A percentile compares a stretch with the other conserved stretches of the same genome.
Conservation (phyloP, 2,888 invertebrate genomes). For the Formica aserva region DNA sequence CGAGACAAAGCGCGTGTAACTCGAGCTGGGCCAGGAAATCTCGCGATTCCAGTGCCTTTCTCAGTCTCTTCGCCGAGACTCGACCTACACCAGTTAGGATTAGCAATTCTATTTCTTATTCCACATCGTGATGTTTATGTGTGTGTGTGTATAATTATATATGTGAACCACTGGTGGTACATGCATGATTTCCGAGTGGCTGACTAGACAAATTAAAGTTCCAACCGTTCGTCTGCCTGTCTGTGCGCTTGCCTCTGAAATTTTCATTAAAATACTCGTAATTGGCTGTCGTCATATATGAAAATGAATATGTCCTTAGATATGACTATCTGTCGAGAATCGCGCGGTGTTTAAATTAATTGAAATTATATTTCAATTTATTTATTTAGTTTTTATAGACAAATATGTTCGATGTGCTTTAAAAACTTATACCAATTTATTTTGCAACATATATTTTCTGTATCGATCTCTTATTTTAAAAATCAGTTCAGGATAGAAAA, state of each 20-base stretch:
- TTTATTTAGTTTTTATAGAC: background rate
- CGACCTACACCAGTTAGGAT: constrained; percentile 26
- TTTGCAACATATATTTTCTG: background rate
- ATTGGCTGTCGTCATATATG: constrained; percentile 1
- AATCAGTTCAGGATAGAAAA: background rate
- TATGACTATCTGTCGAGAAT: background rate
- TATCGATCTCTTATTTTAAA: background rate
- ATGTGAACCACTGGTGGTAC: background rate
- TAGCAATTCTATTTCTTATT: constrained; percentile 38
- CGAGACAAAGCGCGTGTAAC: constrained; percentile 80
- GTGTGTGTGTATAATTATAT: background rate
- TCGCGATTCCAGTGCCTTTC: constrained; percentile 67
- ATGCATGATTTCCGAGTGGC: constrained; percentile 44
- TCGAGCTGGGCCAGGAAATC: constrained; percentile 80
- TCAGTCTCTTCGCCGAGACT: constrained; percentile 36
- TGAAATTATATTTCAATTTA: background rate
- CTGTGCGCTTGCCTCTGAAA: constrained; percentile 38
- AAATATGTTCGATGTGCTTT: background rate
- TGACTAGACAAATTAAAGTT: constrained; percentile 62
- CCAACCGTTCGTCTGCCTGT: constrained; percentile 36
- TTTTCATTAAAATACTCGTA: constrained; percentile 17
- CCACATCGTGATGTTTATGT: background rate
- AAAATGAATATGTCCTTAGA: constrained; percentile 6
- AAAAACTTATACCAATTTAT: background rate
- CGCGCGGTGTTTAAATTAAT: background rate